Conservation (phyloP, 2,797 vertebrate species). For the Tragelaphus oryx region DNA sequence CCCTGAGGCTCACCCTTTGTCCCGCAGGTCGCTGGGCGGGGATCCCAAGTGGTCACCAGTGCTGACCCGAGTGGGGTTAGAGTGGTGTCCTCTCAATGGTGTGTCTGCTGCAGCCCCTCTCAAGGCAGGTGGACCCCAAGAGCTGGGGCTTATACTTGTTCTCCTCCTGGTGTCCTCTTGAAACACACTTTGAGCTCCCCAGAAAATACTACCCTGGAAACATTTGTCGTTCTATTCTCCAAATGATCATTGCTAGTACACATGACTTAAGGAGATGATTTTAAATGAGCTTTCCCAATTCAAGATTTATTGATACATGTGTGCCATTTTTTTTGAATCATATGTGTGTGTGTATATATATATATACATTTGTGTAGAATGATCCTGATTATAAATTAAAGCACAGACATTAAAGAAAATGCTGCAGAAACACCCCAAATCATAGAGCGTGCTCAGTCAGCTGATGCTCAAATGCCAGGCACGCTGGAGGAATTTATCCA, state of each 20-base stretch:
- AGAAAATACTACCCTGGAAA: background rate
- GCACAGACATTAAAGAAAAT: slow-evolving; percentile 50
- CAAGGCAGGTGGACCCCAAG: background rate
- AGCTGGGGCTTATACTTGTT: background rate
- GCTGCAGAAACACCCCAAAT: slow-evolving; percentile 67
- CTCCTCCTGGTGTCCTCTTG: background rate
- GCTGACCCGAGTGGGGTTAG: background rate
- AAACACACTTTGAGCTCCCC: background rate
- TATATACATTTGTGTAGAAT: slow-evolving; percentile 32
- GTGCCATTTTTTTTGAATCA: slow-evolving; percentile 50
- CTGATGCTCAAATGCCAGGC: slow-evolving; percentile 79
- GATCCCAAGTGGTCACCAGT: background rate
- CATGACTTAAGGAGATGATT: slow-evolving; percentile 31
- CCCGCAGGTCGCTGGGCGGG: fast-evolving
- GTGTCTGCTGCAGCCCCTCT: background rate
- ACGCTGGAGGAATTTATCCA: slow-evolving; percentile 78
- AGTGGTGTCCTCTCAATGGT: fast-evolving
- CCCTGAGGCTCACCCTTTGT: background rate
- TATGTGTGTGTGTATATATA: background rate
- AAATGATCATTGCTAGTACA: background rate
- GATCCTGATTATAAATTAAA: slow-evolving; percentile 69
- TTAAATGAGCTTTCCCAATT: slow-evolving; percentile 51
- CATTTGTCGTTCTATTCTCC: background rate
- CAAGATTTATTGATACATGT: slow-evolving; percentile 58
- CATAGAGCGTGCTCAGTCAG: slow-evolving; percentile 68